Base-by-base conservation (phyloP, 2,113 vertebrate species). In the Galeopterus variegatus region DNA sequence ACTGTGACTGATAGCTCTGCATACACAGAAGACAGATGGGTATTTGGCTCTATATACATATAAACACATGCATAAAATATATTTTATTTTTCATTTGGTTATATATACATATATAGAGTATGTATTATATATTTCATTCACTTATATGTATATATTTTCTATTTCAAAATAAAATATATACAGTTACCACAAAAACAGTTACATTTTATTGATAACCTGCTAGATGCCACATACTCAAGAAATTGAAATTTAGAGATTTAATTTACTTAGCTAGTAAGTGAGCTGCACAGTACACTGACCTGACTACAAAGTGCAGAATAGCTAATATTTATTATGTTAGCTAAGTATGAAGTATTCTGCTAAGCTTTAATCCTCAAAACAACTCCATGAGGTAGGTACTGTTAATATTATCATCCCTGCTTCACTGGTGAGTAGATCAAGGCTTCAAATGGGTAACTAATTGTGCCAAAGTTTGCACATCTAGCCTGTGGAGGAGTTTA, bases 241-340 rank as follows among this genome's bases (percentile, higher is more conserved):
- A 45, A 33, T 52, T 69, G 72, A 93, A 67, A 65, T 36, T 73
- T 92, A 62, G 6, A 88, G n/a, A 13, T 48, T 75, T 84, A 64
- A 62, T 41, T 56, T 84, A 45, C 4, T 60, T 87, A 64, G n/a
- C 26, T 58, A 48, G 24, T 36, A 60, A 52, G 2, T 67, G 23
- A 9, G 11, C 83, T 58, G 70, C 31, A 14, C 14, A 17, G 14
- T 58, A 50, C 1, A 62, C 15, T 31, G 28, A 17, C 36, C 48
- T 54, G 23, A 90, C n/a, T 80, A 2, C 54, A 36, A 52, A n/a
- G 50, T 31, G 15, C 28, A 84, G 76, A 52, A 67, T 18, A 79
- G 33, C 26, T 72, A 94, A 54, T 94, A 73, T 31, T 73, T 84
- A 67, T 28, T 26, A 31, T 72, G 24, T 72, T 96, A 36, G 69